Evolutionary conservation across 2,888 invertebrate genomes (phyloP), one percentile per base, ranked within the genome.

Genomic region (Drosophila conformis): DNA sequence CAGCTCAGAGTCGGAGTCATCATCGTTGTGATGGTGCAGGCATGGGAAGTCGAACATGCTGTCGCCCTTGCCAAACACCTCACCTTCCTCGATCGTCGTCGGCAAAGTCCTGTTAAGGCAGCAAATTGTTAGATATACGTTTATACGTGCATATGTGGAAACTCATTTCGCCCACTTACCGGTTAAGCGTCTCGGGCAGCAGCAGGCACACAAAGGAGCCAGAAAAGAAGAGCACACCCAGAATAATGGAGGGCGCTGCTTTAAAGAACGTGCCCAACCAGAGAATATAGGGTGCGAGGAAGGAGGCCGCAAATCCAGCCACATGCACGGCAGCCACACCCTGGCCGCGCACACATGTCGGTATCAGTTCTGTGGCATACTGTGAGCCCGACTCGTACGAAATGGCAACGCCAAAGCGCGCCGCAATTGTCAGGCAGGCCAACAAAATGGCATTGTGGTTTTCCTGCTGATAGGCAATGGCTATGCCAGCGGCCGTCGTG

Each of bases 311-410:
- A 81, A 95, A 95, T 1, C 95, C 95, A 25, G 94, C 94, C 25
- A 95, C 94, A 87, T 95, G 95, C 25, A 95, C 94, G 4, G 94
- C 94, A 0, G 95, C 94, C 48, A 95, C 94, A 33, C 95, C 95
- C 88, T 95, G 95, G 4, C 95, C 95, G 48, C 95, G 92, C 25
- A 95, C 94, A 75, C 94, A 94, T 1, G 95, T 95, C 35, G 95
- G 95, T 73, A 95, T 94, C 60, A 95, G 90, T 90, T 95, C 95
- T 3, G 95, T 95, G 29, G 95, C 95, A 85, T 95, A 95, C 89
- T 95, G 95, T 18, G 95, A 94, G 7, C 95, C 95, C 10, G 95
- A 95, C 90, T 95, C 95, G 85, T 95, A 95, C 0, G 95, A 95
- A 6, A 95, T 94, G 69, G 94, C 95, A 29, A 95, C 94, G 33